Conservation (phyloP, 2,113 vertebrate genomes). For the Prunella fulvescens region DNA sequence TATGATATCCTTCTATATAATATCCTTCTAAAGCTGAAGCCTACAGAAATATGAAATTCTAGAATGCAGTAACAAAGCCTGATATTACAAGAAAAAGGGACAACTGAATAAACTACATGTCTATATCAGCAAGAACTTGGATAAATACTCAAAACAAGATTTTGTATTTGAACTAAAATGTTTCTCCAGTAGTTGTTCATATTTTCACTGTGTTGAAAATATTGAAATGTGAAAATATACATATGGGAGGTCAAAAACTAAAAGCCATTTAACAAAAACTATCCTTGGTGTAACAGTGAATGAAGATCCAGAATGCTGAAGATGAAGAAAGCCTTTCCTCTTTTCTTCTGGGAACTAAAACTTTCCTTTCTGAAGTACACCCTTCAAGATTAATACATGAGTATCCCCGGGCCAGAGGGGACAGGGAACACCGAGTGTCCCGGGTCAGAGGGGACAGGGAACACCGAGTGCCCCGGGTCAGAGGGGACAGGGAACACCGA, state of each 20-base stretch:
- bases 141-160: not conserved
- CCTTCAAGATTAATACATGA: not conserved
- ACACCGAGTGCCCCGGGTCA: rapidly evolving
- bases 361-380: not conserved
- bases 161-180: not conserved
- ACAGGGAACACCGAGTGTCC: no score
- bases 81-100: not conserved
- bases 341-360: not conserved
- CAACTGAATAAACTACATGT: not conserved
- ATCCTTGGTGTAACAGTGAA: not conserved
- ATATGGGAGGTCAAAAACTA: not conserved
- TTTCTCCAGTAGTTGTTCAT: not conserved
- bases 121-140: not conserved
- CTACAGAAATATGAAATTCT: not conserved
- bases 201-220: not conserved
- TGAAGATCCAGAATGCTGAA: not conserved
- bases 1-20: not conserved
- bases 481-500: not conserved
- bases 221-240: not conserved
- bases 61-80: not conserved
- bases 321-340: not conserved
- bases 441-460: no score
- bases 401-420: not conserved
- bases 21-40: not conserved
- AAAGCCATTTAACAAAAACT: not conserved